Evolutionary conservation across 2,113 vertebrate species (phyloP).

Genomic region (Myotis brandtii): DNA sequence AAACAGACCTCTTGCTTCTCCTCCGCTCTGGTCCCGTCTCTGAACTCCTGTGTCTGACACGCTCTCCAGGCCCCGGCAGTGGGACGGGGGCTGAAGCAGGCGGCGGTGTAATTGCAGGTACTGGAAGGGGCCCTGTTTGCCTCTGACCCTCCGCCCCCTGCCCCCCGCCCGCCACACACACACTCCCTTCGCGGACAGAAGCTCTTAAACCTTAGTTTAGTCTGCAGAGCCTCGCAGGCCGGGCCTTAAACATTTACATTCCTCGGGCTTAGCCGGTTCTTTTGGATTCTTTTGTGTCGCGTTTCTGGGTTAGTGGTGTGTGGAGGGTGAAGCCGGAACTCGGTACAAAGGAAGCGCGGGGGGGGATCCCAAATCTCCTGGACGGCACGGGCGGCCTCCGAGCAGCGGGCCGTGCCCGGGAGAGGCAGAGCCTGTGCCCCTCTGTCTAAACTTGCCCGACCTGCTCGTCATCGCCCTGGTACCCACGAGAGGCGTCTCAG

Average conservation of each 20-base stretch:
- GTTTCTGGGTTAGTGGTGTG: conserved; percentile 58
- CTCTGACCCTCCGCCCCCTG: background rate
- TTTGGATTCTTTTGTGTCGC: background rate
- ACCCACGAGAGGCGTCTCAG: fast-evolving
- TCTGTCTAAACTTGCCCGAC: background rate
- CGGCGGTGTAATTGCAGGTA: conserved; percentile 54
- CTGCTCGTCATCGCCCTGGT: background rate
- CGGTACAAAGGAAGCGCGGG: background rate
- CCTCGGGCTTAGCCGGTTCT: conserved; percentile 34
- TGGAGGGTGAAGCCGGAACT: background rate
- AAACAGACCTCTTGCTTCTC: background rate
- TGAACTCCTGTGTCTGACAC: background rate
- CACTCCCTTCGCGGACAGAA: background rate
- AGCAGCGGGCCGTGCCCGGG: background rate
- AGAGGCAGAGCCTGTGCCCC: background rate
- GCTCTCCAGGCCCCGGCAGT: background rate
- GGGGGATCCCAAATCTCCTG: background rate
- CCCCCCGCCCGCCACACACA: background rate
- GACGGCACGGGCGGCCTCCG: background rate
- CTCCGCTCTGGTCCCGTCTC: fast-evolving
- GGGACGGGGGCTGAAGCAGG: conserved; percentile 21
- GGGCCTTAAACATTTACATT: conserved; percentile 43
- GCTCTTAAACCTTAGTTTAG: conserved; percentile 74
- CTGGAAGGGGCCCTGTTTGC: conserved; percentile 58
- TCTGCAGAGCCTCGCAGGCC: conserved; percentile 69